These are phyloP conservation scores for Meiosimyza platycephala DNA, from an alignment of 2,888 invertebrate species.

Conservation along the genomic window DNA sequence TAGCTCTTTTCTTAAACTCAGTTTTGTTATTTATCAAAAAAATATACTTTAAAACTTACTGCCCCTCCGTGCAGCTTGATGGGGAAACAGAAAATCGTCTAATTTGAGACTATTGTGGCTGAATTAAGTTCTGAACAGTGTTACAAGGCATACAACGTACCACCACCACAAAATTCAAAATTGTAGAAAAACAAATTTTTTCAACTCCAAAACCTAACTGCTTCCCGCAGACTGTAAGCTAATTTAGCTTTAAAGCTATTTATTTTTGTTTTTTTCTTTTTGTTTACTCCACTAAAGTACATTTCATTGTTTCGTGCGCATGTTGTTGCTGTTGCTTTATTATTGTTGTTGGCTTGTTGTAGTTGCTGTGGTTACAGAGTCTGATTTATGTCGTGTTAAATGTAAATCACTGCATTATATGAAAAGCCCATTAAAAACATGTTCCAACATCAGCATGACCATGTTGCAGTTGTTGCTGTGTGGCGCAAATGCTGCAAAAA, in stretches of 20 bases:
- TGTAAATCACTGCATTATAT: conserved; percentile 55
- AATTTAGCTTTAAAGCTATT: not conserved
- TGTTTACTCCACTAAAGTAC: not conserved
- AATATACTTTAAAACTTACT: too few species aligned
- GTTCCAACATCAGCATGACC: conserved; percentile 30
- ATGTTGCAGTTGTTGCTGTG: conserved; percentile 20
- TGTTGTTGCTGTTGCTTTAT: conserved; percentile 30
- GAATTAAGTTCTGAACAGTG: too few species aligned
- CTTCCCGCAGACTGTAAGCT: too few species aligned
- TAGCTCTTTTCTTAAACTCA: too few species aligned
- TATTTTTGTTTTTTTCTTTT: not conserved
- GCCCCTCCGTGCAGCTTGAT: too few species aligned
- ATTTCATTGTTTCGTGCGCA: conserved; percentile 18
- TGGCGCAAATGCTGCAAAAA: not conserved
- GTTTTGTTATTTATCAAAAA: too few species aligned
- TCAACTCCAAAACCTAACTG: too few species aligned
- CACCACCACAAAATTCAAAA: too few species aligned
- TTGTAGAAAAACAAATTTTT: too few species aligned
- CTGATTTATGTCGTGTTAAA: conserved; percentile 60
- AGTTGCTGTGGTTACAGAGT: conserved; percentile 49
- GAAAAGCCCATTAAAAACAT: conserved; percentile 50
- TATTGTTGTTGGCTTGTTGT: conserved; percentile 41
- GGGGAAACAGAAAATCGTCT: too few species aligned
- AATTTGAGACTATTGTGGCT: too few species aligned
- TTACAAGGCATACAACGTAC: too few species aligned